Percentiles rank a stretch among this genome's conserved stretches.
phyloP scores from a whole-genome alignment of 2,113 vertebrate species.

The Gallinago paraguaiae region DNA sequence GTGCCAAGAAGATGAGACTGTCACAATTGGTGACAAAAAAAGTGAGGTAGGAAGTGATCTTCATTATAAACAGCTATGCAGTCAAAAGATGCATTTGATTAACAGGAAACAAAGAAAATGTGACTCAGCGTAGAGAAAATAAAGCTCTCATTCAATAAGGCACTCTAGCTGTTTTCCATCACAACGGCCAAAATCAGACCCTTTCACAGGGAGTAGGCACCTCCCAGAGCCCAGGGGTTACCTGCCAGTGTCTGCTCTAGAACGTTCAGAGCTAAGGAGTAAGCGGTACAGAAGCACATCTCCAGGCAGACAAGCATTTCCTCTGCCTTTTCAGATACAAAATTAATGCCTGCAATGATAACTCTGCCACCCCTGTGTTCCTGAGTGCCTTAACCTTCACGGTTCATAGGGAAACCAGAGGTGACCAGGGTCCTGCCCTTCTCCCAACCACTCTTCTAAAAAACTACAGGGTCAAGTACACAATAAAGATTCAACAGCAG shows the following conservation, averaged over 20 bases:
- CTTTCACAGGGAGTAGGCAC: not conserved
- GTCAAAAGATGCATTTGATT: slow-evolving; percentile 14
- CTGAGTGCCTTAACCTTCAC: not conserved
- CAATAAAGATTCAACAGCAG: not conserved
- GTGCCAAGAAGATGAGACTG: not conserved
- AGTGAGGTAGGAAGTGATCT: not conserved
- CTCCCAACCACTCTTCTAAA: not conserved
- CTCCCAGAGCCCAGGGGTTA: not conserved
- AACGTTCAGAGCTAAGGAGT: not conserved
- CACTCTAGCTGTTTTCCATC: not conserved
- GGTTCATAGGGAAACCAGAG: accelerated
- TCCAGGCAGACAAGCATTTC: not conserved
- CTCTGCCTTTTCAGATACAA: not conserved
- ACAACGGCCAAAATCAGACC: not conserved
- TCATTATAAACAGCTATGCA: not conserved
- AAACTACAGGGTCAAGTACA: not conserved
- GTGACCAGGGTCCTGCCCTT: not conserved
- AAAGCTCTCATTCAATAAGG: not conserved
- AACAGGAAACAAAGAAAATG: slow-evolving; percentile 55
- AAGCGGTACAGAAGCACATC: not conserved
- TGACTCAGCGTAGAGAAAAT: not conserved
- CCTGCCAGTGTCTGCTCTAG: not conserved
- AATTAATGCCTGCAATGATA: not conserved
- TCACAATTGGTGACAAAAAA: not conserved
- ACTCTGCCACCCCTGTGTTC: not conserved